Base-by-base conservation (phyloP, 2,113 vertebrate species). In the Gymnobelideus leadbeateri region DNA sequence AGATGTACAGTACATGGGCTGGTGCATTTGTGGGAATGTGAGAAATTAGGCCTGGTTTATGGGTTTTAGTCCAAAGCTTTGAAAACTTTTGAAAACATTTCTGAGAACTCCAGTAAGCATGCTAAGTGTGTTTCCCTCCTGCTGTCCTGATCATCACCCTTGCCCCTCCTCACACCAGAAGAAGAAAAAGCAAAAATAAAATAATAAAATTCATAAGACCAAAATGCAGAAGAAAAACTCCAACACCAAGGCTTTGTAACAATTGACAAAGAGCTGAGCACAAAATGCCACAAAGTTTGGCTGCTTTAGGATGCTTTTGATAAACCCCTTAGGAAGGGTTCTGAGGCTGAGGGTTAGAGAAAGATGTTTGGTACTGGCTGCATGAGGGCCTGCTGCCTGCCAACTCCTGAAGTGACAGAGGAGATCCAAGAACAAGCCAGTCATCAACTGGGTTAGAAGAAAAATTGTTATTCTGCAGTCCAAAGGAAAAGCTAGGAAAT, bases 391-490 rank as follows among this genome's bases (percentile, higher is more conserved):
- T 91, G 43, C 91, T 96, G 93, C 94, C 92, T 95, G 68, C 51
- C 53, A 77, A 51, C 0, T 89, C 55, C 68, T 90, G 51, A 54
- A 93, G 96, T 43, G 26, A 54, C 95, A 94, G 37, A 54, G 92
- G 90, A 97, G 57, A 92, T 90, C 31, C 94, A 94, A 77, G 92
- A 94, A 95, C 16, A n/a, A 93, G 89, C 89, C 31, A 46, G 91
- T 95, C 96, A 91, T 94, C 95, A 47, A 31, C 93, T 94, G 68
- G 90, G 92, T 96, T 94, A 94, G 90, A 53, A 96, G 96, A 95
- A 92, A 95, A 97, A 96, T 43, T 94, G 96, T 97, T 95, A n/a
- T 97, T 97, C 94, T 97, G 94, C 96, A 92, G 26, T 24, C 94
- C 95, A 96, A 96, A 92, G 26, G 91, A 94, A 90, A 93, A 92